Base-by-base conservation (phyloP, 2,888 invertebrate species). In the Acleris holmiana region DNA sequence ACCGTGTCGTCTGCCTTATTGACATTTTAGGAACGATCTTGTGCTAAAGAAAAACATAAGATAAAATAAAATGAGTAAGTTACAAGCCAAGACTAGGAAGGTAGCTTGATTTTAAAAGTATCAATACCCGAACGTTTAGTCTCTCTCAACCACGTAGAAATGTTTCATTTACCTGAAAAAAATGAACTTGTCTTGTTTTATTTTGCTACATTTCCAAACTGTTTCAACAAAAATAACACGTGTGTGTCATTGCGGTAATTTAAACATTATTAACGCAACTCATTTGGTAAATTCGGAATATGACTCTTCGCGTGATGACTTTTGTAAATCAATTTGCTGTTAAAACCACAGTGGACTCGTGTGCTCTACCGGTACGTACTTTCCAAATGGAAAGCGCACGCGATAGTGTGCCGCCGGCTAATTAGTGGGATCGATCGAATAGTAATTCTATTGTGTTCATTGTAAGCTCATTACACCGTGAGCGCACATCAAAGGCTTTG, bases 361-460 rank as follows among this genome's bases (percentile, higher is more conserved):
- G 57, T 47, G 40, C 58, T 41, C 47, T 58, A 58, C 60, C 63
- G 41, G 80, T 76, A 76, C 35, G 81, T 85, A 83, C 87, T 89
- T 89, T 90, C 86, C 83, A 86, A 88, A 87, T 81, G 85, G 89
- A 90, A 89, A 89, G 88, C 84, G 83, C 77, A 76, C 69, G 78
- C 80, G 82, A 81, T 87, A 86, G 83, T 83, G 80, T 75, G 80
- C 76, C 76, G 72, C 72, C 78, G 79, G 83, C 78, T 84, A 87
- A 89, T 89, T 89, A 91, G 87, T 87, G 85, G 86, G 77, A 86
- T 73, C 81, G 82, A 82, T 80, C 76, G 74, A 76, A 73, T 71
- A 71, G 69, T 70, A 69, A 71, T 67, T 69, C 63, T 59, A 50
- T 65, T 51, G 55, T 62, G 50, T 72, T 71, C 69, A 68, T 64